A percentile compares a stretch with the other conserved stretches of the same genome.
These are phyloP conservation scores for Plumapathes pennacea DNA, from an alignment of 92 coral and sea anemone species.

Conservation along the genomic window DNA sequence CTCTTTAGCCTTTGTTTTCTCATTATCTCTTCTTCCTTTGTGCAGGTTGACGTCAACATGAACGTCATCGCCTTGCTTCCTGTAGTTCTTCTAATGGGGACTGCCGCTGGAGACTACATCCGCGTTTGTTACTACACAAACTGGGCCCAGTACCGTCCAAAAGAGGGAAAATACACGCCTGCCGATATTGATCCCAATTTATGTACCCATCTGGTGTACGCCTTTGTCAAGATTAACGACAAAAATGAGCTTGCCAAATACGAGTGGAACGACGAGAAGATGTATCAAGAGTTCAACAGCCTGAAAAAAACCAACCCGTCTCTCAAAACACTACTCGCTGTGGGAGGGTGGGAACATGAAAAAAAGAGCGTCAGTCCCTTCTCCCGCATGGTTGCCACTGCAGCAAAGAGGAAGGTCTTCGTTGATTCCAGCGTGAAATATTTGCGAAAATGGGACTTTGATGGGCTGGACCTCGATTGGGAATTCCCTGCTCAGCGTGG, in stretches of 20 bases:
- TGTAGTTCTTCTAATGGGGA: too few species aligned
- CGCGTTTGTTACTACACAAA: slow-evolving; percentile 80
- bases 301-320: slow-evolving; percentile 60
- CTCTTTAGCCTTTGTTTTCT: too few species aligned
- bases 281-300: slow-evolving; percentile 49
- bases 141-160: slow-evolving; percentile 80
- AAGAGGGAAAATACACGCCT: slow-evolving; percentile 72
- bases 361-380: slow-evolving; percentile 51
- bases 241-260: slow-evolving; percentile 46
- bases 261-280: slow-evolving; percentile 77
- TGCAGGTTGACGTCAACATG: too few species aligned
- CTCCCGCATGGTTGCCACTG: slow-evolving; percentile 67
- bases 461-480: slow-evolving; percentile 80
- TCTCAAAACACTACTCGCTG: slow-evolving; percentile 67
- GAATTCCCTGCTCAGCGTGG: slow-evolving; percentile 73
- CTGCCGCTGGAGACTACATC: slow-evolving; percentile 55
- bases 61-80: too few species aligned
- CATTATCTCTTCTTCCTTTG: too few species aligned
- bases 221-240: slow-evolving; percentile 72
- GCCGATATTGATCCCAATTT: slow-evolving; percentile 74
- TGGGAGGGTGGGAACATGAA: slow-evolving; percentile 91
- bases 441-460: slow-evolving; percentile 50
- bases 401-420: slow-evolving; percentile 52
- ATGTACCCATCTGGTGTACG: slow-evolving; percentile 68
- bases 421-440: slow-evolving; percentile 48